A percentile compares a stretch with the other conserved stretches of the same genome.
Conservation (phyloP, 2,888 invertebrate species). For the Melitaea athalia region DNA sequence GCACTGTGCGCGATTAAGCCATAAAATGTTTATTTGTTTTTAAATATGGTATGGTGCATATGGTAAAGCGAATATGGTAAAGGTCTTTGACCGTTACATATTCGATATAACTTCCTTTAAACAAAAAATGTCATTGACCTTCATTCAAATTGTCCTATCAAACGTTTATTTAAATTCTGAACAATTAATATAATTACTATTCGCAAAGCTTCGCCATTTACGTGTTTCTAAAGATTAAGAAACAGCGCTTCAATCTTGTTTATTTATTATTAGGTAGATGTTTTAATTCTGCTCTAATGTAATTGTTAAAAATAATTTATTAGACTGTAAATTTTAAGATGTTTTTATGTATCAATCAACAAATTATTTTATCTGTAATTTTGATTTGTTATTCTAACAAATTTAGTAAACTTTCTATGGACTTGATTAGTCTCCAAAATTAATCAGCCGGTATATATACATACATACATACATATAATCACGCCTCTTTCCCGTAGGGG, state of each 20-base stretch:
- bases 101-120: neutral
- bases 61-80: neutral
- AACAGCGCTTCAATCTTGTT: neutral
- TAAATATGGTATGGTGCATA: neutral
- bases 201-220: neutral
- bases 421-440: no score
- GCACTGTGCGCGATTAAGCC: neutral
- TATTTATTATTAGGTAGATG: neutral
- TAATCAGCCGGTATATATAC: no score
- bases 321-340: neutral
- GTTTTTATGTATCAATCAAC: neutral
- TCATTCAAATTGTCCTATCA: neutral
- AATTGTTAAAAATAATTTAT: neutral
- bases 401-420: no score
- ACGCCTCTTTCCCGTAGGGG: no score
- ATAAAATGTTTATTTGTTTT: neutral
- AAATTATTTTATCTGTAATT: neutral
- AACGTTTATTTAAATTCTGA: neutral
- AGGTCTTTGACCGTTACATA: slow-evolving; percentile 1
- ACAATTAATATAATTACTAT: neutral
- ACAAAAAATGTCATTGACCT: neutral
- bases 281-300: neutral
- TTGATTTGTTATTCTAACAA: no score
- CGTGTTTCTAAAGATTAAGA: slow-evolving; percentile 4
- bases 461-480: no score